Evolutionary conservation across 2,797 vertebrate species (phyloP), one percentile per base, ranked within the genome.

Genomic region (Mormyrus hasselquistii): DNA sequence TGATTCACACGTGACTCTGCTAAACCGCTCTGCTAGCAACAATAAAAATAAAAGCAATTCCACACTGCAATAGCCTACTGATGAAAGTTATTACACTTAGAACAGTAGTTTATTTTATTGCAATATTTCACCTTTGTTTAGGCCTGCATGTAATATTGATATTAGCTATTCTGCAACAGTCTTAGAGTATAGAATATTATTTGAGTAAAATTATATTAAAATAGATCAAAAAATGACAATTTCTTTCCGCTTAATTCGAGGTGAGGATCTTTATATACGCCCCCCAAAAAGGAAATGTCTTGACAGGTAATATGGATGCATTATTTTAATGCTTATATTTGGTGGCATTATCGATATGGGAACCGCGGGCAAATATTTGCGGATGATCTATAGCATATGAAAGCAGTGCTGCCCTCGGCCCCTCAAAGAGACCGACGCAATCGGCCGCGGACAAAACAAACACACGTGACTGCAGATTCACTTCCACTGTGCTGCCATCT

Each of bases 371-470:
- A 90, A 89, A 90, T 89, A 90, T 91, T 90, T 90, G 55, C n/a
- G 59, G 8, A 76, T 91, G 86, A 59, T 88, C 79, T 83, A 86
- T 89, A 89, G 29, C 89, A 89, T 92, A 90, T 92, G 91, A 90
- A 59, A 88, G 79, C 89, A 89, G 91, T 92, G 86, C 85, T 88
- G 76, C n/a, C 57, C 88, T 91, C 90, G 87, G 73, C 87, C 91
- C 89, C 85, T 50, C 29, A 83, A 91, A 86, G 91, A 90, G 91
- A 88, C 90, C 90, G 90, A 89, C 29, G 85, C 91, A 95, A 95
- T 94, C 94, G 93, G 92, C 93, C 93, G 91, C 91, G 92, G 94
- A 95, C 93, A 94, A 93, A 95, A 93, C 94, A 95, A 95, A 96
- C 94, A 96, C 91, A 90, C 92, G 94, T 93, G 92, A 95, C 89